These are phyloP conservation scores for Plagodis pulveraria DNA, from an alignment of 2,888 invertebrate genomes.

Conservation along the genomic window DNA sequence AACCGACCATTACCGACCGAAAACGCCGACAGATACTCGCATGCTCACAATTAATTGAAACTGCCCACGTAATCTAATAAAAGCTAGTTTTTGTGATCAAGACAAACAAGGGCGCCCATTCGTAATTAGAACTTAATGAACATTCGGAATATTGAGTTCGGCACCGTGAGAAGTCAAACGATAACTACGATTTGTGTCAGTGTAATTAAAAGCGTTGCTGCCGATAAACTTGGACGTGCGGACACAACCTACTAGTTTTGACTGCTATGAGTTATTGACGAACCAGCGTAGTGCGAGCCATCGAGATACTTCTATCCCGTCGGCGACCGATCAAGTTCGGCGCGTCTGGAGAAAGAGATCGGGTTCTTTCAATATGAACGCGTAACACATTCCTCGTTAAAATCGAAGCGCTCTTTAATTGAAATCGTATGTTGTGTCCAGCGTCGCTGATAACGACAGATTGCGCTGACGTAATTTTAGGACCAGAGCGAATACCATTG, in stretches of 20 bases:
- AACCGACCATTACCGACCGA: constrained; percentile 76
- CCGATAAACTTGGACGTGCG: constrained; percentile 76
- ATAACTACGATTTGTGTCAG: constrained; percentile 84
- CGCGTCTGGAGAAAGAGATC: constrained; percentile 42
- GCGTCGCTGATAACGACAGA: constrained; percentile 69
- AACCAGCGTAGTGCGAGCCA: constrained; percentile 64
- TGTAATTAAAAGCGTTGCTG: constrained; percentile 84
- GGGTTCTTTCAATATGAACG: constrained; percentile 63
- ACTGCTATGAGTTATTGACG: constrained; percentile 67
- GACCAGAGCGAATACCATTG: constrained; percentile 56
- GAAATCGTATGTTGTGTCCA: constrained; percentile 82
- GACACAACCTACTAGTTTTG: constrained; percentile 74
- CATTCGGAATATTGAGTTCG: constrained; percentile 79
- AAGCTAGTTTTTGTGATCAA: constrained; percentile 81
- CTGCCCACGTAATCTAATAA: constrained; percentile 84
- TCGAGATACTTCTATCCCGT: constrained; percentile 40
- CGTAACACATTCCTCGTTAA: constrained; percentile 70
- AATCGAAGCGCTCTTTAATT: constrained; percentile 79
- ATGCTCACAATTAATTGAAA: constrained; percentile 82
- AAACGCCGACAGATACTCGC: constrained; percentile 76
- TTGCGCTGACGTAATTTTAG: constrained; percentile 50
- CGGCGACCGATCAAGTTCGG: constrained; percentile 35
- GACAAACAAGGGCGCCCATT: constrained; percentile 84
- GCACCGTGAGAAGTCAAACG: constrained; percentile 82
- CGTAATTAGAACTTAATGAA: constrained; percentile 84